Evolutionary conservation across 2,888 invertebrate species (phyloP).

Genomic region (Diadegma fenestrale): DNA sequence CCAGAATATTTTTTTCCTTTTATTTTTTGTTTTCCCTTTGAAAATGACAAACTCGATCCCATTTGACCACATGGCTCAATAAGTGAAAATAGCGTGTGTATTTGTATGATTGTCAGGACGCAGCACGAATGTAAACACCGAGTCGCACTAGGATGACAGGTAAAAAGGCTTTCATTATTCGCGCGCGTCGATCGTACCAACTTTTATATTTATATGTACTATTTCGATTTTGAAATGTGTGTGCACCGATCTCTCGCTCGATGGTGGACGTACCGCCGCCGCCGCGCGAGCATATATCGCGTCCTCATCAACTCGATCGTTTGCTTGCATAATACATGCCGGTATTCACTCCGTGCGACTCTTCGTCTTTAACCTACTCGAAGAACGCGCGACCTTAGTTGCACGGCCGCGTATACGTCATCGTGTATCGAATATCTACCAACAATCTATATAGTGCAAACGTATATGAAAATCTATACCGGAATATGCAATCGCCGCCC

Average conservation of each 20-base stretch:
- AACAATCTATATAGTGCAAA: conserved; percentile 34
- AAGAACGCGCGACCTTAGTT: conserved; percentile 55
- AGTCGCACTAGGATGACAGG: background rate
- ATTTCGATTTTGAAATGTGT: background rate
- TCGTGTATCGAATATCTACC: conserved; percentile 18
- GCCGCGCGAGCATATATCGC: background rate
- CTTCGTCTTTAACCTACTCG: conserved; percentile 45
- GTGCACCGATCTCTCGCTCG: background rate
- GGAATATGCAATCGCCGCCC: background rate
- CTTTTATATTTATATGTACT: too few relatives aligned
- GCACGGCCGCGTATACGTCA: conserved; percentile 49
- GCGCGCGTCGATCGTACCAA: too few relatives aligned
- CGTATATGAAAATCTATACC: conserved; percentile 20
- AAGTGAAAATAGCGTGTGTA: too few relatives aligned
- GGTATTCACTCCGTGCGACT: conserved; percentile 40
- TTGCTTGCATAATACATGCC: conserved; percentile 64
- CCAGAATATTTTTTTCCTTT: background rate
- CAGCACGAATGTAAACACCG: conserved; percentile 2
- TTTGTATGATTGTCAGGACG: background rate
- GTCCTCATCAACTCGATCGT: conserved; percentile 18
- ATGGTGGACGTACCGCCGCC: too few relatives aligned
- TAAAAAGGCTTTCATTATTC: background rate
- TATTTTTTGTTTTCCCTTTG: too few relatives aligned
- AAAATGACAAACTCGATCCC: too few relatives aligned
- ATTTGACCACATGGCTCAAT: too few relatives aligned